Conservation (phyloP, 2,888 invertebrate genomes). For the Torymus tubicola region DNA sequence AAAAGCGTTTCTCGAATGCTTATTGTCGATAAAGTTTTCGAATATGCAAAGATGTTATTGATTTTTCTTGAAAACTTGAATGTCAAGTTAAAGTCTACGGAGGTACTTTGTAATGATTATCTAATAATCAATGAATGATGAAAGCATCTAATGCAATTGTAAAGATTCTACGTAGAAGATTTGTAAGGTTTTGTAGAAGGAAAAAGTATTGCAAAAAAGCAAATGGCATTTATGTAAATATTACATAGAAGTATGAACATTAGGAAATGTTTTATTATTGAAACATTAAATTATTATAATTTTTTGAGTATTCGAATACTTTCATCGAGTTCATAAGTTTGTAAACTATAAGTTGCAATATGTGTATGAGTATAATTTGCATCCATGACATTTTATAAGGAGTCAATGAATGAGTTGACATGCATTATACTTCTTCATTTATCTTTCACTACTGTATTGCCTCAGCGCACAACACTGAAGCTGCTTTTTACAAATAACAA, state of each 20-base stretch:
- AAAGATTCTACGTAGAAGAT: too few relatives aligned
- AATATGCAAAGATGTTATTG: not conserved
- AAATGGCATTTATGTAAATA: too few relatives aligned
- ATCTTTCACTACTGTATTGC: slow-evolving; percentile 10
- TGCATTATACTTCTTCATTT: not conserved
- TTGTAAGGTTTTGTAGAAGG: too few relatives aligned
- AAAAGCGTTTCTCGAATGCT: not conserved
- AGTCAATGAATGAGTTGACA: slow-evolving; percentile 3
- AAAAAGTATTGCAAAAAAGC: too few relatives aligned
- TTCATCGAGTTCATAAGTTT: not conserved
- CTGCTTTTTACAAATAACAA: slow-evolving; percentile 20
- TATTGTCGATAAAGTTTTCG: slow-evolving; percentile 7
- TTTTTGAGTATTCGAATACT: not conserved
- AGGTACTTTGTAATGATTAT: too few relatives aligned
- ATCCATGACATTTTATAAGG: slow-evolving; percentile 1
- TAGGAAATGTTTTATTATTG: not conserved
- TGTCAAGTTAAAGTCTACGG: too few relatives aligned
- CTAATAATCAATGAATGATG: too few relatives aligned
- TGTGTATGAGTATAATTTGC: slow-evolving; percentile 3
- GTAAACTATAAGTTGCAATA: slow-evolving; percentile 5
- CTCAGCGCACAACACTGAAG: slow-evolving; percentile 22
- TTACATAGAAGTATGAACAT: too few relatives aligned
- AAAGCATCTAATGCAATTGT: too few relatives aligned
- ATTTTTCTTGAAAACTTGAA: too few relatives aligned
- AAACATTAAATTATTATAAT: not conserved